phyloP scores from a whole-genome alignment of 1,140 invertebrate species.

The Grapholita molesta region DNA sequence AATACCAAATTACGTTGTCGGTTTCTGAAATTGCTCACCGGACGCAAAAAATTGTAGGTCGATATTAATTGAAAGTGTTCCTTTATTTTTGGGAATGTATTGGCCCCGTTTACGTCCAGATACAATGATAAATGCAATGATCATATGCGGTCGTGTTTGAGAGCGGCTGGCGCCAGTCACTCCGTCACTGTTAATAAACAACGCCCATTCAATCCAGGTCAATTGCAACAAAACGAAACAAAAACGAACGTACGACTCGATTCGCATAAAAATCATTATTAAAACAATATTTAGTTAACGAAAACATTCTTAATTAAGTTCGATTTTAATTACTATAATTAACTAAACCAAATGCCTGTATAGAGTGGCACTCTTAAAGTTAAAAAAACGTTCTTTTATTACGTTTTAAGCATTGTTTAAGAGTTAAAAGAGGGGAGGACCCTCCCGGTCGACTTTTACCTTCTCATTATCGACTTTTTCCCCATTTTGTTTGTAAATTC shows the following conservation, averaged over 20 bases:
- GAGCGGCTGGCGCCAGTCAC: not conserved
- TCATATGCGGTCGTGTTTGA: not conserved
- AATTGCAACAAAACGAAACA: not conserved
- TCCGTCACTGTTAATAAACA: not conserved
- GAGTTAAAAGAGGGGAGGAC: constrained; percentile 55
- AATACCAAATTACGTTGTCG: not conserved
- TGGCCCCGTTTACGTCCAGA: not conserved
- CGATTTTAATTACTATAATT: constrained; percentile 59
- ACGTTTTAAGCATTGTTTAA: constrained; percentile 69
- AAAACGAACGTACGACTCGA: not conserved
- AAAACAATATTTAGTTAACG: constrained; percentile 8
- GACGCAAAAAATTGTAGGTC: not conserved
- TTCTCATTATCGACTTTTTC: constrained; percentile 64
- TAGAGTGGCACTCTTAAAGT: constrained; percentile 42
- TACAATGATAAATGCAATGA: not conserved
- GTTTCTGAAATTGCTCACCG: not conserved
- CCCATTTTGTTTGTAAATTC: constrained; percentile 41
- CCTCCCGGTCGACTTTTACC: constrained; percentile 57
- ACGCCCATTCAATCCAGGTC: not conserved
- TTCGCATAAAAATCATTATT: not conserved
- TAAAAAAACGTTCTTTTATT: constrained; percentile 67
- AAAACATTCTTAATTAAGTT: constrained; percentile 35
- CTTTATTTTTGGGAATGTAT: not conserved
- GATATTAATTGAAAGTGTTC: not conserved
- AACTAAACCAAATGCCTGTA: constrained; percentile 38